phyloP scores from a whole-genome alignment of 2,113 vertebrate genomes.

The Bos indicus region DNA sequence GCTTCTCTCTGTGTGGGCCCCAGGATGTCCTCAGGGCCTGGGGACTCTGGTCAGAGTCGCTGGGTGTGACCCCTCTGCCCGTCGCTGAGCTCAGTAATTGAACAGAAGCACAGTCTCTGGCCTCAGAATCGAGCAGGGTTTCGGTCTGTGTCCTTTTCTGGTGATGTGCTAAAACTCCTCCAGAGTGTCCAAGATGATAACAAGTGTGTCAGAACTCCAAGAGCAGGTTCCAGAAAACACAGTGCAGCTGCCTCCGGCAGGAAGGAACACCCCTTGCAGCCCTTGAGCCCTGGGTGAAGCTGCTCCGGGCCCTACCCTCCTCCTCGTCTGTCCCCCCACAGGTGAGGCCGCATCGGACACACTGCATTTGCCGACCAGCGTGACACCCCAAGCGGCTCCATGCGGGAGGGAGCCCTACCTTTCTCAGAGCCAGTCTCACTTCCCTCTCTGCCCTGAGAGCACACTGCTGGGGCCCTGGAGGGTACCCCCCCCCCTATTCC shows the following conservation, averaged over 20 bases:
- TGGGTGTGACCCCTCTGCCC: fast-evolving
- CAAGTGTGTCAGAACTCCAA: fast-evolving
- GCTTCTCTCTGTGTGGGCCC: fast-evolving
- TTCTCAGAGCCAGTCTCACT: fast-evolving
- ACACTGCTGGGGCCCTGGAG: not conserved
- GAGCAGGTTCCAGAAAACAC: fast-evolving
- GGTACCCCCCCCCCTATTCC: not conserved
- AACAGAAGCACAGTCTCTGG: not conserved
- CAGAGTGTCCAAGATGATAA: fast-evolving
- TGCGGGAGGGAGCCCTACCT: not conserved
- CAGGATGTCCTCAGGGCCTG: fast-evolving
- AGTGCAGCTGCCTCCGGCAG: fast-evolving
- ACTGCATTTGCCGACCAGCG: fast-evolving
- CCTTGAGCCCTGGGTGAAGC: not conserved
- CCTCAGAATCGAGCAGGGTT: not conserved
- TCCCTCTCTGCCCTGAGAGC: not conserved
- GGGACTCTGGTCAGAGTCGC: not conserved
- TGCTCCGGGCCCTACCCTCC: not conserved
- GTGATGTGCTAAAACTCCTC: not conserved
- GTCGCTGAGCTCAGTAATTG: fast-evolving
- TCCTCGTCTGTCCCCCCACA: no score
- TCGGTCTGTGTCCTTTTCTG: fast-evolving
- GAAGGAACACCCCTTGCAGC: not conserved
- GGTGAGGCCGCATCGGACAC: fast-evolving
- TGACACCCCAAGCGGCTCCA: fast-evolving